Base-by-base conservation (phyloP, 37 sponge, comb jelly and placozoan genomes). In the Theonella swinhoei region DNA sequence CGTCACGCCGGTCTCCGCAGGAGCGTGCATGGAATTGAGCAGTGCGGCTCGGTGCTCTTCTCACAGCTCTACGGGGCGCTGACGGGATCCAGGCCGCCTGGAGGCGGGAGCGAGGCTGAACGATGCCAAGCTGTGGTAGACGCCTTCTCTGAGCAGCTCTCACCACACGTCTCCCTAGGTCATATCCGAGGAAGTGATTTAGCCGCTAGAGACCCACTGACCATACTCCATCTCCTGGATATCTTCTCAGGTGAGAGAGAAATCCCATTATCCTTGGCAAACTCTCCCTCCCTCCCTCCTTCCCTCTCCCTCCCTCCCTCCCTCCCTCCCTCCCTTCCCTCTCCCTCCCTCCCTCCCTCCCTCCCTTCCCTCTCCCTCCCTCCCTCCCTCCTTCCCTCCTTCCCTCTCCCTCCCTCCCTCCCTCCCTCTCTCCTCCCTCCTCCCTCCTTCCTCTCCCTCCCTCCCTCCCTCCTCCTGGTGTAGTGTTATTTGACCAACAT, bases 41-140 rank as follows among this genome's bases (percentile, higher is more conserved):
- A 82, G 64, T 82, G 72, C 42, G 70, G 70, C 64, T 72, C 83
- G 4, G 4, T 11, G 31, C 31, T 82, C 30, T 82, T 73, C 35
- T 17, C 64, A 1, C 64, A 63, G 31, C 74, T 82, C 61, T 81
- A 81, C 72, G 61, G 41, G 58, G 60, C 63, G 54, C 60, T 77
- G 47, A 77, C 62, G 4, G 78, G 62, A 33, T 1, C 69, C 30
- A 25, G 69, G 34, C 33, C 34, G 20, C 69, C 69, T 20, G 69
- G 69, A 20, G 34, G 33, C 54, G 54, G 14, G 54, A 80, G 59
- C 34, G 80, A 80, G 70, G 70, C 70, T 3, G 80, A 26, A 29
- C 32, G 36, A 31, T 80, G 80, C 29, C 80, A 80, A 58, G 80
- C 80, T 19, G 70, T 80, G 35, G 37, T 80, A 8, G 70, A 80